These are phyloP conservation scores for Aquatica leii DNA, from an alignment of 2,888 invertebrate species.

Conservation along the genomic window DNA sequence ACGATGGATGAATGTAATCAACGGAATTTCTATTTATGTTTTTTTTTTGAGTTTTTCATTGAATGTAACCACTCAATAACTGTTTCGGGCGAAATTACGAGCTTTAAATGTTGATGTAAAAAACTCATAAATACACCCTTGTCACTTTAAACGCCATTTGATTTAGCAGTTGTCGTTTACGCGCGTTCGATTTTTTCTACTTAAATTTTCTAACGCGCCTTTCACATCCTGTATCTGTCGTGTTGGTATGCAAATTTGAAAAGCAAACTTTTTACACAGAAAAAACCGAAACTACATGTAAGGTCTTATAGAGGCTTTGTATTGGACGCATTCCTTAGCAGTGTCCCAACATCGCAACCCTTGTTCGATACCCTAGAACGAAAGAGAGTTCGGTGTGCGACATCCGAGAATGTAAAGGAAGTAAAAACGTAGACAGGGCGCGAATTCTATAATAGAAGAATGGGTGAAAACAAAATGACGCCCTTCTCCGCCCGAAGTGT, in stretches of 20 bases:
- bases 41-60: background rate
- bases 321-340: constrained; percentile 23
- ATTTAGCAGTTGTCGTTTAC: constrained; percentile 17
- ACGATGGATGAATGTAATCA: too few species aligned
- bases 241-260: constrained; percentile 26
- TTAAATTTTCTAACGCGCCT: constrained; percentile 16
- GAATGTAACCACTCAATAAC: constrained; percentile 2
- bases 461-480: constrained; percentile 60
- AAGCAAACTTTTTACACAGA: constrained; percentile 9
- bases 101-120: constrained; percentile 9
- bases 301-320: constrained; percentile 21
- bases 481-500: constrained; percentile 57
- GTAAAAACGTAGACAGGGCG: constrained; percentile 46
- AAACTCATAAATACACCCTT: constrained; percentile 25
- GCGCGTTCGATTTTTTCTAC: constrained; percentile 17
- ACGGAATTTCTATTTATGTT: too few species aligned
- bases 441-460: constrained; percentile 55
- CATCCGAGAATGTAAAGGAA: constrained; percentile 49
- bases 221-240: constrained; percentile 18
- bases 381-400: constrained; percentile 42
- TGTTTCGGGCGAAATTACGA: constrained; percentile 2
- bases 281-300: constrained; percentile 14
- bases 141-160: constrained; percentile 27
- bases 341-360: constrained; percentile 31
- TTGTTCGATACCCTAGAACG: constrained; percentile 38